These are phyloP conservation scores for Zhuqinia jingwanae DNA, from an alignment of 2,888 invertebrate genomes.

Conservation along the genomic window DNA sequence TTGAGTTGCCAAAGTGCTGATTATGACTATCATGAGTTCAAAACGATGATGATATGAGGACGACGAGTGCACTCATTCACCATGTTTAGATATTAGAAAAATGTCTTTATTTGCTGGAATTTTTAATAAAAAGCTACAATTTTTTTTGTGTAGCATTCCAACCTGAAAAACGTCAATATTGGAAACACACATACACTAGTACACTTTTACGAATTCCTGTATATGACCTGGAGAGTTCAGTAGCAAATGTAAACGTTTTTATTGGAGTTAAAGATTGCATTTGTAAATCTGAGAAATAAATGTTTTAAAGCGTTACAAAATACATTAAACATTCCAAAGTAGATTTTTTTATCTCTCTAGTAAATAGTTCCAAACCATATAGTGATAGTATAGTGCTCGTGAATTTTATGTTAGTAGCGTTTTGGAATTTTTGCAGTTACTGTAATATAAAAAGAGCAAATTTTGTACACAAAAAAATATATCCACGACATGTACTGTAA, in stretches of 20 bases:
- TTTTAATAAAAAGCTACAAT: slow-evolving; percentile 12
- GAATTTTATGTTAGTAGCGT: slow-evolving; percentile 42
- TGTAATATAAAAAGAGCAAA: slow-evolving; percentile 4
- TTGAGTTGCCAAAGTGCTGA: too few relatives aligned
- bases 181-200: background rate
- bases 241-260: slow-evolving; percentile 46
- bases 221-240: slow-evolving; percentile 29
- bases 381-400: slow-evolving; percentile 19
- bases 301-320: slow-evolving; percentile 40
- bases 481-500: slow-evolving; percentile 35
- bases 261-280: slow-evolving; percentile 59
- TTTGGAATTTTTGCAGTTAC: slow-evolving; percentile 51
- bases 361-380: slow-evolving; percentile 1
- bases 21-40: too few relatives aligned
- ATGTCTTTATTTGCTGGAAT: slow-evolving; percentile 1
- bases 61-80: too few relatives aligned
- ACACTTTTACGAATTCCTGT: background rate
- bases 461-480: slow-evolving; percentile 13
- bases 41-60: too few relatives aligned
- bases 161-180: background rate
- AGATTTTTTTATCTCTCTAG: slow-evolving; percentile 33
- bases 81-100: background rate
- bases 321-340: slow-evolving; percentile 58
- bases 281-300: slow-evolving; percentile 45
- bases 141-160: background rate